Conservation (phyloP, 2,797 vertebrate genomes). For the Lycodopsis pacificus region DNA sequence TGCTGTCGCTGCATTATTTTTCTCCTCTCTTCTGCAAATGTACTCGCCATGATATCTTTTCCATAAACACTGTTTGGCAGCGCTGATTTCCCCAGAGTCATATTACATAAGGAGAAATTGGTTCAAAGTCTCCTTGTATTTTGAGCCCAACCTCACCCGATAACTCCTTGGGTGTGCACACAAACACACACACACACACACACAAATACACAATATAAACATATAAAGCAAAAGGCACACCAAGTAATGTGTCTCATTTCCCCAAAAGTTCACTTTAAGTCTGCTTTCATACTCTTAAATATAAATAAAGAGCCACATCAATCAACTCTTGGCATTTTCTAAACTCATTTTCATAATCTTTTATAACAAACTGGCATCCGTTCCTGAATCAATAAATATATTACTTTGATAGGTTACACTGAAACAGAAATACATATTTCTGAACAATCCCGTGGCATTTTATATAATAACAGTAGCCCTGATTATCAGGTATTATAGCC, state of each 20-base stretch:
- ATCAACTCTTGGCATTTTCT: neutral
- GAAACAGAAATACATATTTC: neutral
- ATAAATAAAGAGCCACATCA: neutral
- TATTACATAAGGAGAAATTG: slow-evolving; percentile 67
- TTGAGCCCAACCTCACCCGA: slow-evolving; percentile 26
- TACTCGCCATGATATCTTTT: slow-evolving; percentile 48
- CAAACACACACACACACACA: neutral
- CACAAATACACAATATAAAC: slow-evolving; percentile 13
- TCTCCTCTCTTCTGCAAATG: slow-evolving; percentile 58
- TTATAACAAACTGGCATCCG: neutral
- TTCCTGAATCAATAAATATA: neutral
- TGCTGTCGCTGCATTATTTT: slow-evolving; percentile 29
- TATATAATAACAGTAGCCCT: neutral
- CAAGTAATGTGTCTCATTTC: slow-evolving; percentile 33
- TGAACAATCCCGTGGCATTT: neutral
- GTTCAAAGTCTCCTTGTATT: slow-evolving; percentile 53
- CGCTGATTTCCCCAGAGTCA: slow-evolving; percentile 70
- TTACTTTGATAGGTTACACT: neutral
- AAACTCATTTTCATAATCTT: neutral
- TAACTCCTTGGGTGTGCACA: slow-evolving; percentile 1
- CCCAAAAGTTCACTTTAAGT: slow-evolving; percentile 29
- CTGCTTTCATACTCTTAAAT: neutral
- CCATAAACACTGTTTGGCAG: slow-evolving; percentile 64
- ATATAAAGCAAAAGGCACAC: slow-evolving; percentile 17
- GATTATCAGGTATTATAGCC: neutral